phyloP scores from a whole-genome alignment of 2,113 vertebrate genomes.

The Hydrochoerus hydrochaeris region DNA sequence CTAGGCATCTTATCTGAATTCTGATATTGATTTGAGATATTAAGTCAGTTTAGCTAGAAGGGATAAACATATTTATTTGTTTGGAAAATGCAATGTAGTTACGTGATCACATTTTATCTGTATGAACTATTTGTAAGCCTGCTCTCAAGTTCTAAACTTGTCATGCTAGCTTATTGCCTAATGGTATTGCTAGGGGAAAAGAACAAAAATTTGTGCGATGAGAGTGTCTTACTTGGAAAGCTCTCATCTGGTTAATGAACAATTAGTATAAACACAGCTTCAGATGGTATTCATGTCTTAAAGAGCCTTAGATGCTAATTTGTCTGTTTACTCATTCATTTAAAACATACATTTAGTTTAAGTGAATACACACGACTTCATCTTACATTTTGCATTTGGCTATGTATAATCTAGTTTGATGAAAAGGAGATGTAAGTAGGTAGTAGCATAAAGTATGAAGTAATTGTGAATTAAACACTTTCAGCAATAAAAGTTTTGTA shows the following conservation, averaged over 20 bases:
- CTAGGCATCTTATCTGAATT: constrained; percentile 28
- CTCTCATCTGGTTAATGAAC: constrained; percentile 14
- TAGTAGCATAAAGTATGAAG: background rate
- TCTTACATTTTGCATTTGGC: constrained; percentile 4
- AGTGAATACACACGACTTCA: constrained; percentile 26
- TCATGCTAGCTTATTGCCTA: background rate
- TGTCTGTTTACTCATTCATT: constrained; percentile 14
- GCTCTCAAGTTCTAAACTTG: background rate
- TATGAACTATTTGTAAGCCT: constrained; percentile 39
- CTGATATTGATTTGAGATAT: constrained; percentile 40
- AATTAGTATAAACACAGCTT: constrained; percentile 38
- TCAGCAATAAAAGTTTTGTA: background rate
- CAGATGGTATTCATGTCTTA: background rate
- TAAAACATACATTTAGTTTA: constrained; percentile 45
- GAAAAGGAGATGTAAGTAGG: background rate
- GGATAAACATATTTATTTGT: background rate
- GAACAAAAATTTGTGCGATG: background rate
- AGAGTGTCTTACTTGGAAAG: background rate
- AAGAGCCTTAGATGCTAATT: background rate
- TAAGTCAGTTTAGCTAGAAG: constrained; percentile 24
- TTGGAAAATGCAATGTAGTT: background rate
- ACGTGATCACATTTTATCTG: background rate
- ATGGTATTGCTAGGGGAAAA: background rate
- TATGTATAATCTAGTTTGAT: constrained; percentile 16
- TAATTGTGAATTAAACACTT: constrained; percentile 33